Conservation (phyloP, 1,140 invertebrate genomes). For the Eupeodes corollae region DNA sequence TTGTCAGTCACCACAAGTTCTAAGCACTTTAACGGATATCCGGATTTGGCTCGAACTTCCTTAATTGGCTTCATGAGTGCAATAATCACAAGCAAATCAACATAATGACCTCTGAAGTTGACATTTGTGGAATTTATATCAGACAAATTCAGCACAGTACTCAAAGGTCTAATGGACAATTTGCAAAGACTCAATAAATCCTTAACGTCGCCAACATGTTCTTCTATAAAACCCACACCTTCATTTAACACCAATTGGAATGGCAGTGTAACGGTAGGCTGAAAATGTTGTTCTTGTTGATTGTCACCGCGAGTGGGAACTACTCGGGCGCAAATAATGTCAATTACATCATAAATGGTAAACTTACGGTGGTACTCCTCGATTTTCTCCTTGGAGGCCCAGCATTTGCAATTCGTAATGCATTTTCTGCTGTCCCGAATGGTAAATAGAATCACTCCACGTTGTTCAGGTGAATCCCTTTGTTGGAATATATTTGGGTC, state of each 20-base stretch:
- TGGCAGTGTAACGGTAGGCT: conserved; percentile 41
- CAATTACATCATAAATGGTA: conserved; percentile 23
- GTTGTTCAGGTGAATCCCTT: conserved; percentile 14
- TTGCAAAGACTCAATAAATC: conserved; percentile 21
- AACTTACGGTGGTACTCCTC: conserved; percentile 16
- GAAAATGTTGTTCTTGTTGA: conserved; percentile 24
- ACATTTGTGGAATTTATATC: conserved; percentile 29
- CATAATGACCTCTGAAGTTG: conserved; percentile 3
- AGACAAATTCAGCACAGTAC: conserved; percentile 27
- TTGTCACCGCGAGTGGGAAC: not conserved
- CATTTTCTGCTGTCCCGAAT: conserved; percentile 19
- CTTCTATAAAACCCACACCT: conserved; percentile 38
- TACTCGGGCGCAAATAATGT: conserved; percentile 17
- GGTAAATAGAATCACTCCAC: conserved; percentile 25
- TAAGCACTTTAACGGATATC: conserved; percentile 28
- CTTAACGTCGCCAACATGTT: conserved; percentile 29
- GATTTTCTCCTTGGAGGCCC: conserved; percentile 19
- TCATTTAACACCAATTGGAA: conserved; percentile 44
- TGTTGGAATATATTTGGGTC: conserved; percentile 18
- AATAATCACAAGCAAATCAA: conserved; percentile 37
- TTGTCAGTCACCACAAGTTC: conserved; percentile 39
- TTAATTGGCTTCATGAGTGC: conserved; percentile 25
- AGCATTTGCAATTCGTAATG: conserved; percentile 28
- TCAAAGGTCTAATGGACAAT: conserved; percentile 41
- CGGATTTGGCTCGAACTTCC: conserved; percentile 17